Evolutionary conservation across 2,113 vertebrate species (phyloP).

Genomic region (Pygoscelis antarcticus): DNA sequence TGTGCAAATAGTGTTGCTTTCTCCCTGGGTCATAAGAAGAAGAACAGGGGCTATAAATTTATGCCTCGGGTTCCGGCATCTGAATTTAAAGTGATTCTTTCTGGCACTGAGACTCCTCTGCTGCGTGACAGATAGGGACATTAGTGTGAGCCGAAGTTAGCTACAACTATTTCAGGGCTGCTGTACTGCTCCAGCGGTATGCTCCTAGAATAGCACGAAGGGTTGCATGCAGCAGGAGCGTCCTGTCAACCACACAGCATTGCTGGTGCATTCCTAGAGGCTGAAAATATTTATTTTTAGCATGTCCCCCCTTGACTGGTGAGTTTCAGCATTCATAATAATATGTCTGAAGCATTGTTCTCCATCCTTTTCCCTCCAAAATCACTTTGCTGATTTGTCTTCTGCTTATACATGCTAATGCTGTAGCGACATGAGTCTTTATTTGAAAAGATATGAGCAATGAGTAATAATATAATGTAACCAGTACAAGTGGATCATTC

Average conservation of each 20-base stretch:
- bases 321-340: background rate
- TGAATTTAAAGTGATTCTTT: background rate
- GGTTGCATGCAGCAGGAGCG: background rate
- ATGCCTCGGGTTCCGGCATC: background rate
- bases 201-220: background rate
- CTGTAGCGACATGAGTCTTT: background rate
- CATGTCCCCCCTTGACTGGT: background rate
- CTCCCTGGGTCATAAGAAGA: background rate
- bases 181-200: background rate
- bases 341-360: background rate
- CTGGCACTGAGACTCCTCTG: background rate
- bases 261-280: background rate
- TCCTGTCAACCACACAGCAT: background rate
- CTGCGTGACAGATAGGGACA: background rate
- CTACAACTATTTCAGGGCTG: background rate
- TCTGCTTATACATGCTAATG: background rate
- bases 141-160: background rate
- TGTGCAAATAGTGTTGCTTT: background rate
- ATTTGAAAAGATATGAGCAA: background rate
- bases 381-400: background rate
- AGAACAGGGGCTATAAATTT: background rate
- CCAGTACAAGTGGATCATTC: background rate
- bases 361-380: background rate
- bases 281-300: slow-evolving; percentile 6
- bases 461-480: background rate